Conservation (phyloP, 2,797 vertebrate genomes). For the Malacoctenus gilli region DNA sequence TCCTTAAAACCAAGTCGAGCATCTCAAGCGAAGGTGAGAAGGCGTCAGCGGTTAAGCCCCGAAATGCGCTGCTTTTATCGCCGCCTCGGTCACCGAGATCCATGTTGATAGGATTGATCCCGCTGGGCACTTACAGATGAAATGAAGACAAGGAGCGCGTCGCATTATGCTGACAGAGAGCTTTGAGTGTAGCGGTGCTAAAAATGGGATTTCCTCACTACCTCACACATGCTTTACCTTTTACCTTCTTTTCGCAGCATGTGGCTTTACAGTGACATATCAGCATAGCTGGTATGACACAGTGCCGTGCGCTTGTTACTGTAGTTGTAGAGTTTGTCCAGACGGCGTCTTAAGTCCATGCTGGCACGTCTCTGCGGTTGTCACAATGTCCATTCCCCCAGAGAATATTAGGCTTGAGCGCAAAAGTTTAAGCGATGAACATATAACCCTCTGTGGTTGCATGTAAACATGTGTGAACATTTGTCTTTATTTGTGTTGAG, state of each 20-base stretch:
- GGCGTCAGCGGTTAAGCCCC: no score
- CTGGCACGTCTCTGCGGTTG: constrained; percentile 31
- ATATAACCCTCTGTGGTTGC: constrained; percentile 4
- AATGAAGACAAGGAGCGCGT: no score
- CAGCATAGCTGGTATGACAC: constrained; percentile 8
- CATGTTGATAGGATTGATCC: no score
- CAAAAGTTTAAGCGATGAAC: constrained; percentile 34
- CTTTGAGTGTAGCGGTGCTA: background rate
- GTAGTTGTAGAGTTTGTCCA: constrained; percentile 32
- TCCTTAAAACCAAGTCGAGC: no score
- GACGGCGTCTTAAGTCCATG: constrained; percentile 54
- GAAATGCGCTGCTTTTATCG: background rate
- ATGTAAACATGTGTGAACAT: constrained; percentile 19
- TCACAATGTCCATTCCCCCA: constrained; percentile 30
- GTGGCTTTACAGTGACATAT: constrained; percentile 17
- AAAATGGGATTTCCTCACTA: background rate
- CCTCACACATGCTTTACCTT: constrained; percentile 2
- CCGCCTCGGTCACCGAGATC: no score
- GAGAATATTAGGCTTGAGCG: constrained; percentile 50
- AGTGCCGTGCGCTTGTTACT: constrained; percentile 18
- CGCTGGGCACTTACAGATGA: no score
- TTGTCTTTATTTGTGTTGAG: constrained; percentile 32
- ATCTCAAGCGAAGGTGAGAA: no score
- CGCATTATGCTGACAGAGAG: no score
- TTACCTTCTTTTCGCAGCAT: constrained; percentile 16